Evolutionary conservation across 1,140 invertebrate species (phyloP), one percentile per base, ranked within the genome.

Genomic region (Ylistrum balloti): DNA sequence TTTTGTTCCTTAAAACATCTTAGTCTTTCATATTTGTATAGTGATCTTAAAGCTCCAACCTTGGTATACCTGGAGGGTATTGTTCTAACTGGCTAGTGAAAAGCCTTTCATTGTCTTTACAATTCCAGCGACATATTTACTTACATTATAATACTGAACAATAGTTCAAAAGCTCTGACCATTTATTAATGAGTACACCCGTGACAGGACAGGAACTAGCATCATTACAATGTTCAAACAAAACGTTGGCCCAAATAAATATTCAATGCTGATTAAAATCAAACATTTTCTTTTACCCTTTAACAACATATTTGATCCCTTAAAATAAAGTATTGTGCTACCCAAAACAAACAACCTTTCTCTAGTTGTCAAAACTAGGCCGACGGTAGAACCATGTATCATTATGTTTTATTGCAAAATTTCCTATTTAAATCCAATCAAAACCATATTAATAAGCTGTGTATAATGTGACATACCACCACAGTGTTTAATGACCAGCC

Each of bases 201-300:
- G 48, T 28, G 38, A 86, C 11, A 45, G 13, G 38, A 90, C 89
- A 41, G 89, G 86, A 90, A 90, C 89, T 90, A 48, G 89, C 89
- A 90, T 90, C 89, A 90, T 90, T 85, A 45, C 86, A 33, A 86
- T 90, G 89, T 90, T 90, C 87, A 87, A 87, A 90, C 74, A 74
- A 74, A 74, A 87, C 86, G 85, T 35, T 41, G 86, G 35, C 41
- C 34, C 86, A 87, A 56, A 56, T 74, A 87, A 90, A 90, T 86
- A 90, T 90, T 35, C 41, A 86, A 87, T 90, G 89, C 87, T 90
- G 89, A 90, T 90, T 90, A 90, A 90, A 90, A 90, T 90, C 89
- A 90, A 90, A 90, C 87, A 86, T 90, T 90, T n/a, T 90, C 86
- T 56, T 86, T 87, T 87, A 86, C 33, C 33, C 33, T 38, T 89